Percentiles rank a stretch among this genome's conserved stretches.
phyloP scores from a whole-genome alignment of 2,888 invertebrate species.

The Quadroppia sp. region DNA sequence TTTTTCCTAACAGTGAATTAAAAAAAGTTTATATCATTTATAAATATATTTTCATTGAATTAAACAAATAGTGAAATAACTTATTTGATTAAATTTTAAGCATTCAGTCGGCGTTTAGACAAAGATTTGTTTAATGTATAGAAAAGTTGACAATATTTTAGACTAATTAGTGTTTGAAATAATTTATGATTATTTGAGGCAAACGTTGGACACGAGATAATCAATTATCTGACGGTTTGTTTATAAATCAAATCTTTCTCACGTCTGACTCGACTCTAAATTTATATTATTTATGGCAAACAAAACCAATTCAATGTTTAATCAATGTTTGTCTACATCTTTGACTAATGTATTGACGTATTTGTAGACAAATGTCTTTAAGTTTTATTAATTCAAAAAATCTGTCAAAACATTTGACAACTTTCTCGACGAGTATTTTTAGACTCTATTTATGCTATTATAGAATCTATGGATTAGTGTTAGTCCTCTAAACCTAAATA shows the following conservation, averaged over 20 bases:
- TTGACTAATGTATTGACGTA: neutral
- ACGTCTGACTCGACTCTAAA: neutral
- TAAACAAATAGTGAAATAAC: too few species aligned
- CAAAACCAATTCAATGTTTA: neutral
- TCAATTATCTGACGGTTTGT: neutral
- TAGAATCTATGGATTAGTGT: too few species aligned
- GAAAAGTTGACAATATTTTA: neutral
- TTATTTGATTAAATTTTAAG: too few species aligned
- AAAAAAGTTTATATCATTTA: too few species aligned
- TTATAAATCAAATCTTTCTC: neutral
- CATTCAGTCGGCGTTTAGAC: too few species aligned
- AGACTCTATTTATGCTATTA: too few species aligned
- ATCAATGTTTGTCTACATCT: neutral
- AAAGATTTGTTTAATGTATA: too few species aligned
- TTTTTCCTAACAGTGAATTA: too few species aligned
- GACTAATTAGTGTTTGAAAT: neutral
- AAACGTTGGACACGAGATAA: neutral
- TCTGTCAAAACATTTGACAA: constrained; percentile 7
- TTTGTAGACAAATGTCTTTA: neutral
- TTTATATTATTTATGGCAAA: neutral
- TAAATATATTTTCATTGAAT: too few species aligned
- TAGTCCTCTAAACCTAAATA: too few species aligned
- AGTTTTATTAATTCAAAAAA: constrained; percentile 3
- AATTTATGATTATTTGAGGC: neutral
- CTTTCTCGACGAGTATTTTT: neutral